These are phyloP conservation scores for Pangasius krempfi DNA, from an alignment of 2,797 vertebrate genomes.

Conservation along the genomic window DNA sequence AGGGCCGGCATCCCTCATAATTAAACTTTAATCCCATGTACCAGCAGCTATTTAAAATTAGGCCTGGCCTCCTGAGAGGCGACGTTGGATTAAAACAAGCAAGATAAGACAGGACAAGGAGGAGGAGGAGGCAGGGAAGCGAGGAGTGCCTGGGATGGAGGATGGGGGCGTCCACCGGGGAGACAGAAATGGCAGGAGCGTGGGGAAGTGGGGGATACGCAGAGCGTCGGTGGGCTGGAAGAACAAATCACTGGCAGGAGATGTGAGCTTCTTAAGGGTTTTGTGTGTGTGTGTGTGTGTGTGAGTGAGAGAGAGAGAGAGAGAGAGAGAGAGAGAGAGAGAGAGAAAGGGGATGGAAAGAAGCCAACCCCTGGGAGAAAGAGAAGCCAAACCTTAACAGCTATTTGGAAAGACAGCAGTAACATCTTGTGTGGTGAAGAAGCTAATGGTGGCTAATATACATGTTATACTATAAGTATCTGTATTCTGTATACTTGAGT, in stretches of 20 bases:
- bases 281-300: conserved; percentile 28
- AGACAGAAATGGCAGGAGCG: conserved; percentile 13
- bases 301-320: neutral
- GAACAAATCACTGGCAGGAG: conserved; percentile 64
- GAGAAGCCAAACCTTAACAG: conserved; percentile 23
- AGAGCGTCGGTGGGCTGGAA: conserved; percentile 69
- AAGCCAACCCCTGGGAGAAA: neutral
- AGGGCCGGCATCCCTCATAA: conserved; percentile 32
- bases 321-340: neutral
- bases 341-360: neutral
- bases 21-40: conserved; percentile 49
- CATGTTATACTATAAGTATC: neutral
- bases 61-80: conserved; percentile 34
- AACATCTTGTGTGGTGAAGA: conserved; percentile 18
- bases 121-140: conserved; percentile 4
- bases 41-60: conserved; percentile 38
- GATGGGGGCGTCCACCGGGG: neutral
- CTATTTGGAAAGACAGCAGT: conserved; percentile 3
- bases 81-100: conserved; percentile 36
- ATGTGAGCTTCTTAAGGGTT: conserved; percentile 19
- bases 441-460: neutral
- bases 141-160: neutral
- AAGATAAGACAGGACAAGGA: conserved; percentile 14
- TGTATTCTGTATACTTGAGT: neutral
- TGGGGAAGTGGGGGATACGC: conserved; percentile 45